Base-by-base conservation (phyloP, 1,140 invertebrate genomes). In the Drosophila kepulauana region DNA sequence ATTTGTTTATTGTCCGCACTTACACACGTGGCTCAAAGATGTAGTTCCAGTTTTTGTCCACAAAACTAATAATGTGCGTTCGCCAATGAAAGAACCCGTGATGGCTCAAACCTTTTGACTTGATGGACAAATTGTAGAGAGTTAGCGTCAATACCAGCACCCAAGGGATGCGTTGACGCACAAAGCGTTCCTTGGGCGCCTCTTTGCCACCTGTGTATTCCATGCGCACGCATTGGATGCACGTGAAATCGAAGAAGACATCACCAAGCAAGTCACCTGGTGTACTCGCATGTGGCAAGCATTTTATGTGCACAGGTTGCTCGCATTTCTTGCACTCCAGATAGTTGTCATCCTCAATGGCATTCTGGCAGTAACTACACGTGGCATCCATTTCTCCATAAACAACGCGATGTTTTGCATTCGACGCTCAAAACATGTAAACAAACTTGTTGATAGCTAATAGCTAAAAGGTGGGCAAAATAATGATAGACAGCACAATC, bases 21-120 rank as follows among this genome's bases (percentile, higher is more conserved):
- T 20, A 91, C 81, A 81, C 80, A 38, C 78, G 72, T 10, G 75
- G 61, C 1, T 85, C 91, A 48, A 93, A 85, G n/a, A 91, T 62
- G 30, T 93, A 91, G 45, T 95, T 93, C 96, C 96, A 96, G 78
- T 96, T 94, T 66, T 94, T 94, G 51, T 96, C 95, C 59, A 97
- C 95, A 80, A 96, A 96, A 7, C 93, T 94, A 30, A 94, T 95
- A 13, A 96, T 95, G 76, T 96, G 95, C 1, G 94, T 95, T 70
- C 95, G 95, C 94, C 96, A 97, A 80, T 96, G 96, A 79, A 96
- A 97, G 91, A 94, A 96, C 3, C 96, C 96, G 78, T 95, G 94
- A 79, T 94, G 94, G 67, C 95, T 95, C 43, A 96, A 94, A 1
- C 95, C 95, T 46, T 94, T 94, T 3, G 94, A 95, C 75, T 95